Base-by-base conservation (phyloP, 2,113 vertebrate species). In the Strix uralensis region DNA sequence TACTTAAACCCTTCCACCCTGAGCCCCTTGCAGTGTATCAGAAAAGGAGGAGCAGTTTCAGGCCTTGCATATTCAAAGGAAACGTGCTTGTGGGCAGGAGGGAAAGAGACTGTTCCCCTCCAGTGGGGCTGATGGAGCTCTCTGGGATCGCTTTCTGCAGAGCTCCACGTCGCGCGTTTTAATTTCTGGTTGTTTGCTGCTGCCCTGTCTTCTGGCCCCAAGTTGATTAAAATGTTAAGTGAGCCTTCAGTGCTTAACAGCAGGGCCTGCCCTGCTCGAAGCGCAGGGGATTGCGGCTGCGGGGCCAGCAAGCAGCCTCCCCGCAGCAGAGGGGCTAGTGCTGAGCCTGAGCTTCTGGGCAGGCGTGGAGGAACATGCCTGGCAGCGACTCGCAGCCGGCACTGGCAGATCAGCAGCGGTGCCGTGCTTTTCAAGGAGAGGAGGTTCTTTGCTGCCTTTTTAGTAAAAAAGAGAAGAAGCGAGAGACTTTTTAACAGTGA, bases 151-250 rank as follows among this genome's bases (percentile, higher is more conserved):
- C 71, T 77, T 72, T 81, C 62, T 51, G 63, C 72, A 47, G 58
- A 42, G 75, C 55, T 73, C 47, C 2, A 1, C 4, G 0, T 52
- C 0, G 0, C 26, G 3, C 0, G 0, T 59, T 88, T 70, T 32
- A 46, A 77, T 54, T 75, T 72, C 70, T 90, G 75, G 5, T 75
- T 40, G 18, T 20, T 88, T 67, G 72, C 77, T 88, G 47, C 65
- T 83, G 67, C n/a, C 4, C 0, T 13, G 0, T 61, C 62, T 86
- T 88, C 75, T 90, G 57, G 83, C 13, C 81, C 34, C 26, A 17
- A 27, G 77, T 1, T 69, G 71, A 66, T 51, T 42, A 36, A 95
- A 81, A 71, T 7, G 6, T 69, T 66, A 4, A 2, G 52, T 59
- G 84, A 75, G 23, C 26, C 62, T 46, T 77, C 13, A 25, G 51